Evolutionary conservation across 2,113 vertebrate species (phyloP).

Genomic region (Malurus melanocephalus): DNA sequence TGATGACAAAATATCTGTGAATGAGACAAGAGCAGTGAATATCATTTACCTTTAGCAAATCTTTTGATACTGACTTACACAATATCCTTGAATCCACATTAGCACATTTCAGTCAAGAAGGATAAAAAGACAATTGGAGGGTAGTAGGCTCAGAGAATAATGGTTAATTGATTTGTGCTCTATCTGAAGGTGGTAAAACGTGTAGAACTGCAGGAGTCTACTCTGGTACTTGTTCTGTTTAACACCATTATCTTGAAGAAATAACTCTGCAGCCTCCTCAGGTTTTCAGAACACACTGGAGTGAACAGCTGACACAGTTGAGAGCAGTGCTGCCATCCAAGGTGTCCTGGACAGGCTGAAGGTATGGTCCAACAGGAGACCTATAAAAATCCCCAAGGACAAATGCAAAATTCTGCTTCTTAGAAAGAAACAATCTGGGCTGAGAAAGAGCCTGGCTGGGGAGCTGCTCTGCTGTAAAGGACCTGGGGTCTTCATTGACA

Average conservation of each 20-base stretch:
- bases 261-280: background rate
- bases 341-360: background rate
- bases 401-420: background rate
- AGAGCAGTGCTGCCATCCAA: background rate
- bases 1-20: background rate
- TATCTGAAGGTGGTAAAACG: background rate
- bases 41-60: background rate
- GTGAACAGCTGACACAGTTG: rapidly evolving
- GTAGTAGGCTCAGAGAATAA: background rate
- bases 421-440: background rate
- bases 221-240: background rate
- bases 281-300: background rate
- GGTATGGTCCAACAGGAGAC: background rate
- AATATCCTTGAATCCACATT: background rate
- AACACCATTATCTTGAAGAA: background rate
- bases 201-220: background rate
- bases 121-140: background rate
- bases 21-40: background rate
- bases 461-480: background rate
- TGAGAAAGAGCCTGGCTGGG: background rate
- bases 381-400: background rate
- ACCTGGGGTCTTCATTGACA: background rate
- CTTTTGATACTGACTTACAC: background rate
- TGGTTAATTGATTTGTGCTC: background rate
- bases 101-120: background rate